Percentiles rank a stretch among this genome's conserved stretches.
phyloP scores from a whole-genome alignment of 1,140 invertebrate genomes.

The Cotesia glomerata region DNA sequence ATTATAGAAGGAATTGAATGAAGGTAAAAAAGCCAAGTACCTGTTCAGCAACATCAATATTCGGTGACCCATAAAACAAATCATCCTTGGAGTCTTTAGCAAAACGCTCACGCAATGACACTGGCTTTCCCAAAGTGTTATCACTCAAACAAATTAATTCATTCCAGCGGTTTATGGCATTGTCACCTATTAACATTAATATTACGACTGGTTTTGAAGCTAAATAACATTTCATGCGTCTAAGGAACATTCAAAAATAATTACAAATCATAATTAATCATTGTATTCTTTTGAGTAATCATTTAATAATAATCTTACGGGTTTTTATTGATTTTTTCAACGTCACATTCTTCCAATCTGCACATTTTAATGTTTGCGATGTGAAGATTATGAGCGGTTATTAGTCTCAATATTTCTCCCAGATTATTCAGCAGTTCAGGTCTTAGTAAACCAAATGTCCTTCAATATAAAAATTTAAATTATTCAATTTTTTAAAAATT shows the following conservation, averaged over 20 bases:
- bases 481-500: constrained; percentile 18
- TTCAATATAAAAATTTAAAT: constrained; percentile 52
- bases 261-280: not conserved
- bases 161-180: constrained; percentile 69
- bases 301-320: constrained; percentile 62
- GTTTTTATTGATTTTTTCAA: constrained; percentile 69
- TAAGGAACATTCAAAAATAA: constrained; percentile 5
- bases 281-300: not conserved
- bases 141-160: constrained; percentile 73
- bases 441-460: constrained; percentile 81
- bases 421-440: constrained; percentile 72
- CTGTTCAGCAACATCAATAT: constrained; percentile 63
- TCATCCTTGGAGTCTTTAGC: constrained; percentile 76
- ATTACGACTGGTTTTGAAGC: constrained; percentile 75
- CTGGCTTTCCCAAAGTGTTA: constrained; percentile 63
- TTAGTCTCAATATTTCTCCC: constrained; percentile 75
- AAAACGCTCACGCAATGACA: constrained; percentile 74
- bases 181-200: constrained; percentile 77
- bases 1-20: not conserved
- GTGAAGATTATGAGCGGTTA: constrained; percentile 72
- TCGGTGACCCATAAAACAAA: constrained; percentile 74
- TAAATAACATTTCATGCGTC: constrained; percentile 68
- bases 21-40: constrained; percentile 25
- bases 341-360: constrained; percentile 68
- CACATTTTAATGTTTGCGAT: constrained; percentile 78